Conservation (phyloP, 2,113 vertebrate genomes). For the Pluvianellus socialis region DNA sequence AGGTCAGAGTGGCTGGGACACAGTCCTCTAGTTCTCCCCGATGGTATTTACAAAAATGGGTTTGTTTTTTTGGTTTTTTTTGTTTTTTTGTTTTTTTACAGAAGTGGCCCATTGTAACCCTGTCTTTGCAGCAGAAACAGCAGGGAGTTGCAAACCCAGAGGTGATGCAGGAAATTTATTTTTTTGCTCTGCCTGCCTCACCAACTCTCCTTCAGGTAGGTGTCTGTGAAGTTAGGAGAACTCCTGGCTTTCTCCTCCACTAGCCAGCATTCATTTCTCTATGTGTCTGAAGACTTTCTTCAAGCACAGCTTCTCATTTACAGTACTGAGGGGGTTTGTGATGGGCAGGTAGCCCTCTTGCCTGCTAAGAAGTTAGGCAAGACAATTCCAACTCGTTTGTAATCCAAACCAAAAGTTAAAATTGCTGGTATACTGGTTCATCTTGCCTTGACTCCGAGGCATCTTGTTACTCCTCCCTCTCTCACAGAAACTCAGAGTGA, state of each 20-base stretch:
- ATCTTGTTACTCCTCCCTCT: neutral
- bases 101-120: neutral
- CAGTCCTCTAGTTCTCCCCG: neutral
- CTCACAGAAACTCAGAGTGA: neutral
- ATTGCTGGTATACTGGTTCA: neutral
- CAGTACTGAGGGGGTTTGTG: neutral
- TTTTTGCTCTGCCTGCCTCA: neutral
- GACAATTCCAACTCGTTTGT: neutral
- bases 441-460: neutral
- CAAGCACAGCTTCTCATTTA: neutral
- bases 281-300: neutral
- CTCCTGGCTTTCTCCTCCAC: neutral
- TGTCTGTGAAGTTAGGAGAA: neutral
- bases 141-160: neutral
- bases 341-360: neutral
- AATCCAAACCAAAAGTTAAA: neutral
- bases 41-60: neutral
- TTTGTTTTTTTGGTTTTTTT: too few species aligned
- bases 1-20: neutral
- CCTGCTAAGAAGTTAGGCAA: neutral
- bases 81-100: too few species aligned
- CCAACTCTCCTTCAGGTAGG: neutral
- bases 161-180: neutral
- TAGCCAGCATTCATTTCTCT: neutral
- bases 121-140: neutral